Conservation (phyloP, 2,888 invertebrate genomes). For the Mythimna ferrago region DNA sequence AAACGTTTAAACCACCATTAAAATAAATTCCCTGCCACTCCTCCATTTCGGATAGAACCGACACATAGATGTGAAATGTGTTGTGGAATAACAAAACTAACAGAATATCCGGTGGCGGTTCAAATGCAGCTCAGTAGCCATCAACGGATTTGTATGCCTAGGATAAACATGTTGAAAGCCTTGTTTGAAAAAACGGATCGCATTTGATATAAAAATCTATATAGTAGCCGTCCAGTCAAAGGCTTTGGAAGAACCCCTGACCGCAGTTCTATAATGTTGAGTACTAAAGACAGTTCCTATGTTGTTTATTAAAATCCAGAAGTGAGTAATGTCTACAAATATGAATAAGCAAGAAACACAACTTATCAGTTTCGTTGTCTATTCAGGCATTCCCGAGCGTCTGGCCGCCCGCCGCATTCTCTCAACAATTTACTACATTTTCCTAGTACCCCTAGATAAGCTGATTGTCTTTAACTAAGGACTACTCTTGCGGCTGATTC, state of each 20-base stretch:
- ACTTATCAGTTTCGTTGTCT: background rate
- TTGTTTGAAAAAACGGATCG: background rate
- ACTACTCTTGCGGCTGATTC: conserved; percentile 47
- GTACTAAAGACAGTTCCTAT: background rate
- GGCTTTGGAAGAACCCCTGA: background rate
- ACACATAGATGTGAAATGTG: background rate
- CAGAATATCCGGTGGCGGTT: background rate
- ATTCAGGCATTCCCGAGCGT: conserved; percentile 15
- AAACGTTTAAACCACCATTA: too few relatives aligned
- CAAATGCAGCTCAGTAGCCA: conserved; percentile 1
- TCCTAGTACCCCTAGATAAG: conserved; percentile 21
- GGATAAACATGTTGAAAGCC: background rate
- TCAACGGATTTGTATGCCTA: background rate
- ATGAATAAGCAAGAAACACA: background rate
- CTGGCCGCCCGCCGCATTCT: conserved; percentile 15
- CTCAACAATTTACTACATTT: conserved; percentile 17
- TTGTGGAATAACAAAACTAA: conserved; percentile 10
- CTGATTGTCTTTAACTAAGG: conserved; percentile 48
- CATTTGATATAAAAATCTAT: conserved; percentile 10
- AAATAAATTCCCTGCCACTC: conserved; percentile 1
- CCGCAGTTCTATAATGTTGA: background rate
- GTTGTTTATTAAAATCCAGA: background rate
- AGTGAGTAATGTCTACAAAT: background rate
- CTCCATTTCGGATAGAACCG: background rate
- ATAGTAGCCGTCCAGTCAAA: background rate